These are phyloP conservation scores for Uropetala carovei DNA, from an alignment of 2,888 invertebrate genomes.

Conservation along the genomic window DNA sequence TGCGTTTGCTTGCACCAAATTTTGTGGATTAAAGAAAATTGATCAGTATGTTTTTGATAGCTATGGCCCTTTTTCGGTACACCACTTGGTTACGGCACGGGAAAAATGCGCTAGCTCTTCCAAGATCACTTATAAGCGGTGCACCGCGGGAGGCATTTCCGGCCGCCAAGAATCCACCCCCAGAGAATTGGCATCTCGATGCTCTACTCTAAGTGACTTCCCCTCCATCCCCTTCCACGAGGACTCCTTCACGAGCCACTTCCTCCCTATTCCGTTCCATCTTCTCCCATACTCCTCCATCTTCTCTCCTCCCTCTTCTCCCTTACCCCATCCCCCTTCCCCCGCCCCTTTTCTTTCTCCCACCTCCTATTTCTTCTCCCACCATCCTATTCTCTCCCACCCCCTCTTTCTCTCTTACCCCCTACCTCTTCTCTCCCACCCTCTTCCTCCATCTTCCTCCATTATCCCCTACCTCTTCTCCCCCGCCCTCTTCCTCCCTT, in stretches of 20 bases:
- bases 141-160: neutral
- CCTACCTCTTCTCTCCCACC: neutral
- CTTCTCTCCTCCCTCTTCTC: neutral
- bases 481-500: neutral
- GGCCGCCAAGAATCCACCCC: neutral
- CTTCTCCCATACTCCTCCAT: neutral
- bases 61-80: no score
- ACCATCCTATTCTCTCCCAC: no score
- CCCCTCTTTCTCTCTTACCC: neutral
- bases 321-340: neutral
- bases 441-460: neutral
- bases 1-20: no score
- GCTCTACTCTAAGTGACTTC: neutral
- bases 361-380: neutral
- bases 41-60: no score
- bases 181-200: neutral
- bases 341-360: neutral
- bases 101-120: no score
- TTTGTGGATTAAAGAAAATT: no score
- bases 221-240: neutral
- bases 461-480: neutral
- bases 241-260: slow-evolving; percentile 12
- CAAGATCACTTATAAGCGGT: neutral
- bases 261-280: neutral
- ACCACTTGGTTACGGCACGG: no score